Base-by-base conservation (phyloP, 2,797 vertebrate genomes). In the Morelia viridis region DNA sequence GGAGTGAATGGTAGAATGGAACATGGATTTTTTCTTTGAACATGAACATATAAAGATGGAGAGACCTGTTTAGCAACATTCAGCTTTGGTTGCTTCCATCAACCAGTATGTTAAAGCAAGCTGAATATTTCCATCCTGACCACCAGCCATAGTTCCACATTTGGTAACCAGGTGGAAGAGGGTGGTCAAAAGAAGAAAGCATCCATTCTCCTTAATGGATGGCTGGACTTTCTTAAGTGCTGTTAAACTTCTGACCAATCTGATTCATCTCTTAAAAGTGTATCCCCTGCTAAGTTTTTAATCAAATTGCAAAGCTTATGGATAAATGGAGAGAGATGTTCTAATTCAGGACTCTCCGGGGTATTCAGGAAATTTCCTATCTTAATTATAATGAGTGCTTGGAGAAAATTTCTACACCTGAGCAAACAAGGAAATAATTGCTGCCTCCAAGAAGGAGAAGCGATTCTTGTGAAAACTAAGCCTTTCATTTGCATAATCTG, bases 361-460 rank as follows among this genome's bases (percentile, higher is more conserved):
- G 58, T 57, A 64, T n/a, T 57, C 61, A 57, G 24, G 22, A 41
- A 28, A 80, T 56, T 61, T 53, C 46, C 9, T 61, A 31, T 88
- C 65, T 76, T 91, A 87, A 88, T 88, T 91, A 87, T 76, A 91
- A 31, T 57, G 26, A 83, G 58, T 91, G n/a, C 91, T 88, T 62
- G n/a, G 87, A 89, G 46, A 60, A 89, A 89, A 88, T 64, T 41
- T 88, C 58, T 46, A 89, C 71, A 92, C 60, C 71, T 92, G 65
- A 64, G n/a, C 91, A 88, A 83, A 62, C 68, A 62, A 89, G 87
- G 87, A 92, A 89, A 53, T 64, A 64, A 92, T 62, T 92, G 86
- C 71, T 83, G 53, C 41, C 4, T 88, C 58, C 88, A 65, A 88
- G 71, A 84, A 64, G 7, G n/a, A 28, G 50, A 65, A 91, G 24